These are phyloP conservation scores for Archaeoteleia sp. DNA, from an alignment of 2,888 invertebrate species.

Conservation along the genomic window DNA sequence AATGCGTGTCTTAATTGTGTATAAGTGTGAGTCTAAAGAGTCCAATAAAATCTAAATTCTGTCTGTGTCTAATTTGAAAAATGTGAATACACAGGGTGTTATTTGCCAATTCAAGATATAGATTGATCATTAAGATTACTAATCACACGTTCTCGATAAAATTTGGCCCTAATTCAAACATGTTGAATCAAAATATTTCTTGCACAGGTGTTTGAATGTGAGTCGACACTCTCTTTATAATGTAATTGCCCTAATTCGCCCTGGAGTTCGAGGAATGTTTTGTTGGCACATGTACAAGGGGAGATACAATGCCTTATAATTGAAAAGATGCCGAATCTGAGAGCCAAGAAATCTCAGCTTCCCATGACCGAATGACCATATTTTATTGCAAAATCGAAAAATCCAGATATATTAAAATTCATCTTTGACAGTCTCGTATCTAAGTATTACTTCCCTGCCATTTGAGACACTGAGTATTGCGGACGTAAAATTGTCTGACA, in stretches of 20 bases:
- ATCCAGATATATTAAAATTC: background rate
- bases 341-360: constrained; percentile 11
- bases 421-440: background rate
- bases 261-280: constrained; percentile 1
- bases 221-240: background rate
- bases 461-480: too few species aligned
- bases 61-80: too few species aligned
- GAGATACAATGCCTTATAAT: constrained; percentile 12
- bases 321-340: constrained; percentile 11
- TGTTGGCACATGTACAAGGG: background rate
- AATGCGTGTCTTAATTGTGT: too few species aligned
- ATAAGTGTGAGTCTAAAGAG: too few species aligned
- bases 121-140: too few species aligned
- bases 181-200: background rate
- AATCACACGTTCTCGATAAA: too few species aligned
- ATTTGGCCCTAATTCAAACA: too few species aligned
- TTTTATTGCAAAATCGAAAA: background rate
- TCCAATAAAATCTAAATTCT: too few species aligned
- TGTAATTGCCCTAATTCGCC: constrained; percentile 2
- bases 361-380: constrained; percentile 13
- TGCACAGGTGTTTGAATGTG: constrained; percentile 5
- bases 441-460: background rate
- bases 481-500: too few species aligned
- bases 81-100: too few species aligned
- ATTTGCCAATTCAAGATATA: too few species aligned